These are phyloP conservation scores for Lomographa bimaculata DNA, from an alignment of 2,888 invertebrate genomes.

Conservation along the genomic window DNA sequence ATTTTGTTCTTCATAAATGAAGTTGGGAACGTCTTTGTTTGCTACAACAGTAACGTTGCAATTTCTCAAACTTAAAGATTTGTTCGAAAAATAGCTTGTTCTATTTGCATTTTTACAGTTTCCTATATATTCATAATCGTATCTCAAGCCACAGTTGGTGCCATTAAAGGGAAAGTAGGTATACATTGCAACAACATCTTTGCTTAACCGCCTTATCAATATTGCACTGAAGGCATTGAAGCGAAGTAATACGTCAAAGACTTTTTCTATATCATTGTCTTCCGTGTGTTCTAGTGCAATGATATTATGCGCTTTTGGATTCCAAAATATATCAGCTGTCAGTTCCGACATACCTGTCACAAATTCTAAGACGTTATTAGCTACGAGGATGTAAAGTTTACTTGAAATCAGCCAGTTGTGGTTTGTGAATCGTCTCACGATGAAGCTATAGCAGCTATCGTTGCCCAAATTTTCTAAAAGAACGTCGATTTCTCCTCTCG, in stretches of 20 bases:
- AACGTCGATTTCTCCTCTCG: constrained; percentile 28
- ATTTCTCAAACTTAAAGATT: constrained; percentile 36
- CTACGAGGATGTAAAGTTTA: constrained; percentile 48
- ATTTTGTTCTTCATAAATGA: constrained; percentile 38
- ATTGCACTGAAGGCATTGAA: constrained; percentile 46
- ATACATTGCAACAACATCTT: constrained; percentile 32
- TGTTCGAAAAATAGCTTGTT: constrained; percentile 32
- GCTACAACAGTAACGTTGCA: constrained; percentile 50
- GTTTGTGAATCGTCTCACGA: constrained; percentile 37
- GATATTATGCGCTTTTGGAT: constrained; percentile 52
- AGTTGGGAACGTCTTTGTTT: constrained; percentile 43
- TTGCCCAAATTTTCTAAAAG: constrained; percentile 36
- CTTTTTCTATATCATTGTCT: constrained; percentile 27
- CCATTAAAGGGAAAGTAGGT: constrained; percentile 50
- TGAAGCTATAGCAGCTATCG: constrained; percentile 41
- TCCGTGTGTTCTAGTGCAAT: constrained; percentile 36
- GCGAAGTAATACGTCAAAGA: constrained; percentile 43
- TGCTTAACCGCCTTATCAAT: constrained; percentile 36
- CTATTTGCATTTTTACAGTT: constrained; percentile 37
- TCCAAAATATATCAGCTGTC: constrained; percentile 51
- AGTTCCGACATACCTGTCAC: constrained; percentile 37
- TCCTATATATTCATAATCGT: constrained; percentile 38
- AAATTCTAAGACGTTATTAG: constrained; percentile 38
- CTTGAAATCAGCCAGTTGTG: constrained; percentile 40
- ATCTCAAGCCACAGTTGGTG: constrained; percentile 45